phyloP scores from a whole-genome alignment of 2,888 invertebrate genomes.

The Drosophila mercatorum region DNA sequence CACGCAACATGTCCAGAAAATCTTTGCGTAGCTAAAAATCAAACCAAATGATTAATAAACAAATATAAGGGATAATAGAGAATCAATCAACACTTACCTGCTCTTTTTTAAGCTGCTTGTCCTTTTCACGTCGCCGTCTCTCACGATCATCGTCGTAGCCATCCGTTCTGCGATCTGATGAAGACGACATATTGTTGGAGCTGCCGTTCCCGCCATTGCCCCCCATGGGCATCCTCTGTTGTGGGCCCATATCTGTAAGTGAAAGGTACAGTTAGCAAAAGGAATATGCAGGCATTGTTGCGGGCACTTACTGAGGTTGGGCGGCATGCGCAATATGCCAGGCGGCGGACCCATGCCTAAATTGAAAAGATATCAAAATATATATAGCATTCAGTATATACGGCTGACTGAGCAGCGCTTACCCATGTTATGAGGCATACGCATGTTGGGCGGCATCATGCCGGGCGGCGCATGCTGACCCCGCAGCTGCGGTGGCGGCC shows the following conservation, averaged over 20 bases:
- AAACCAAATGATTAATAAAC: neutral
- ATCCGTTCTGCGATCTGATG: conserved; percentile 54
- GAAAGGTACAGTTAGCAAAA: neutral
- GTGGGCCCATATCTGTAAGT: conserved; percentile 78
- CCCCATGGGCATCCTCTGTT: conserved; percentile 67
- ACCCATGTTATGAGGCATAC: conserved; percentile 73
- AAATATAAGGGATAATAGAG: no score
- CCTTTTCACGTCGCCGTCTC: conserved; percentile 84
- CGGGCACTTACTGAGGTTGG: conserved; percentile 45
- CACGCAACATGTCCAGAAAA: conserved; percentile 95
- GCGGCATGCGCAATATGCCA: conserved; percentile 72
- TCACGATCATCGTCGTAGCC: conserved; percentile 68
- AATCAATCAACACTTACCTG: conserved; percentile 39
- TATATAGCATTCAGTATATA: neutral
- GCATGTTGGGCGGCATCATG: conserved; percentile 77
- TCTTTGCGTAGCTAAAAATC: conserved; percentile 91
- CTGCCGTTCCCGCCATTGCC: conserved; percentile 36
- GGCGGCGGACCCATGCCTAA: conserved; percentile 80
- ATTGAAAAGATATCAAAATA: neutral
- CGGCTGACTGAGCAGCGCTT: conserved; percentile 10
- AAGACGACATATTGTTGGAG: conserved; percentile 42
- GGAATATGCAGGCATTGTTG: neutral
- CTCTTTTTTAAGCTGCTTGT: conserved; percentile 85
- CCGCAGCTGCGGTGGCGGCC: conserved; percentile 77
- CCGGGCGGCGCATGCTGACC: conserved; percentile 60